Conservation (phyloP, 1,140 invertebrate species). For the Scaptodrosophila lebanonensis region DNA sequence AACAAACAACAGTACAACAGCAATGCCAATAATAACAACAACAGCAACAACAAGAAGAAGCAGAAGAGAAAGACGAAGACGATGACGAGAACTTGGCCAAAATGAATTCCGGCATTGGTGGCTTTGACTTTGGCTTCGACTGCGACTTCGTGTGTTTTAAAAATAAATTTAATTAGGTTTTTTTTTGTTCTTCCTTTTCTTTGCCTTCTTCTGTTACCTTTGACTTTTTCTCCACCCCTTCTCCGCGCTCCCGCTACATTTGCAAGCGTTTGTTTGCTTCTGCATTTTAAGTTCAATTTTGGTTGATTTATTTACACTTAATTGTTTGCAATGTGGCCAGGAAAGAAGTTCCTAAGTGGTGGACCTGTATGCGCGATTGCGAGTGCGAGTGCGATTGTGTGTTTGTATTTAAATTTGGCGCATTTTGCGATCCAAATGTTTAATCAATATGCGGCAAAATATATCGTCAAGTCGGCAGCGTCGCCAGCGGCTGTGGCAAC, state of each 20-base stretch:
- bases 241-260: too few relatives aligned
- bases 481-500: neutral
- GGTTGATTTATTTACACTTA: constrained; percentile 23
- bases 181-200: neutral
- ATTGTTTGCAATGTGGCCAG: too few relatives aligned
- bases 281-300: constrained; percentile 34
- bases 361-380: too few relatives aligned
- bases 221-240: neutral
- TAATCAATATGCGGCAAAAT: constrained; percentile 68
- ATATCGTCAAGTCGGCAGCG: constrained; percentile 13
- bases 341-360: too few relatives aligned
- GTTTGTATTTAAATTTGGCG: constrained; percentile 12
- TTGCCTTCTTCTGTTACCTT: neutral
- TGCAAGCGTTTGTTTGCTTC: neutral
- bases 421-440: constrained; percentile 65
- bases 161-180: constrained; percentile 65
- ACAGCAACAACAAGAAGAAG: too few relatives aligned
- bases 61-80: constrained; percentile 10
- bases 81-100: too few relatives aligned
- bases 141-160: constrained; percentile 25
- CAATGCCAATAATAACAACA: too few relatives aligned
- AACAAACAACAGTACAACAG: constrained; percentile 17
- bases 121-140: constrained; percentile 8
- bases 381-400: constrained; percentile 4
- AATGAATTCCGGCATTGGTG: constrained; percentile 40